Base-by-base conservation (phyloP, 2,797 vertebrate genomes). In the Dendrocincla fuliginosa region DNA sequence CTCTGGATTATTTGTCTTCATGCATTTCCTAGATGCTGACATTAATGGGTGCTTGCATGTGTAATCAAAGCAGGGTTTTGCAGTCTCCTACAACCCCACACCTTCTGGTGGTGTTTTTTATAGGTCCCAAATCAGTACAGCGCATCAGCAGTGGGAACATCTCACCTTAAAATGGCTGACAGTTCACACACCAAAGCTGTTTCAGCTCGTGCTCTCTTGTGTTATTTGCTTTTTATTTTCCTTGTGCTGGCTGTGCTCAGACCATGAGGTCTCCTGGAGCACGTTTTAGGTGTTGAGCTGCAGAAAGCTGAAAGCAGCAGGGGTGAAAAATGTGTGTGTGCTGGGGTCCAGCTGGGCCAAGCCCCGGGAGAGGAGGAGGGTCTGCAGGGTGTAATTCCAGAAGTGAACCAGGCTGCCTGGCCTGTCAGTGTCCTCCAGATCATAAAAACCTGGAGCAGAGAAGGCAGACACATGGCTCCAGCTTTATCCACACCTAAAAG, bases 121-220 rank as follows among this genome's bases (percentile, higher is more conserved):
- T 67, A 77, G 90, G 93, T 42, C 85, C 89, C 79, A 49, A 82
- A 63, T 74, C 30, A 53, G 70, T 3, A 2, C 50, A 23, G 78
- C 6, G 15, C 70, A 42, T 82, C 78, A 61, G 90, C 93, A 33
- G 55, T 79, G 95, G 78, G 39, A 87, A 59, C 90, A 47, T 70
- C 95, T 95, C 90, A 69, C 95, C 89, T 93, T 83, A 87, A 92
- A 85, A 95, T 93, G 93, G 95, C 87, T 93, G 94, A 60, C 87
- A 56, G 89, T 63, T 96, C 79, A 12, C 64, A 74, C 46, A 6
- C 46, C 16, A 2, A n/a, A 28, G 86, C 87, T 84, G 87, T 81
- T 89, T 49, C 87, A 74, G 87, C 84, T 88, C 53, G 0, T 63
- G 89, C 73, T 94, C 47, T 35, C 65, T 3, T 18, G 7, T 4